Percentiles rank a stretch among this genome's conserved stretches.
Evolutionary conservation across 1,140 invertebrate genomes (phyloP).

Genomic region (Drosophila ironensis): DNA sequence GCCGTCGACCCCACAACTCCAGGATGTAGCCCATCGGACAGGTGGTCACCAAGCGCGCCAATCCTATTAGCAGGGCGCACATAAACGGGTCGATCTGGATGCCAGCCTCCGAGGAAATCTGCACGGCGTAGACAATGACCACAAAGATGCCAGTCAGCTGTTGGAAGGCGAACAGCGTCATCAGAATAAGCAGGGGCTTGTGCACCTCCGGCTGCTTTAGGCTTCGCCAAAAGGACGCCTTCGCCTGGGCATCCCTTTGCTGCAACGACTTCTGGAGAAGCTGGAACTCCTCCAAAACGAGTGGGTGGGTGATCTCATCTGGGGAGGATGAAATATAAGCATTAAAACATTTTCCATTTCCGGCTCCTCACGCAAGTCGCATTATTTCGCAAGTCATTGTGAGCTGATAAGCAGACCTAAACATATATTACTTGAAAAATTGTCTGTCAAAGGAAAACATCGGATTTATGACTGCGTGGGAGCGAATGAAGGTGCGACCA

Average conservation of each 20-base stretch:
- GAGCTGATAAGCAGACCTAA: too few relatives aligned
- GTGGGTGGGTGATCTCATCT: conserved; percentile 76
- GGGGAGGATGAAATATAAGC: not conserved
- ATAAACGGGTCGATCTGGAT: conserved; percentile 84
- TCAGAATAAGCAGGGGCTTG: conserved; percentile 86
- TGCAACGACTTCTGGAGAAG: conserved; percentile 64
- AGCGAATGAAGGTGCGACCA: not conserved
- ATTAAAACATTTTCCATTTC: too few relatives aligned
- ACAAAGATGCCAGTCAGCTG: conserved; percentile 90
- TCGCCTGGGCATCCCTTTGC: conserved; percentile 55
- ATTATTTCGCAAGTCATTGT: not conserved
- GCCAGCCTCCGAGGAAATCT: conserved; percentile 85
- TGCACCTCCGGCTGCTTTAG: conserved; percentile 82
- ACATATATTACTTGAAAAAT: not conserved
- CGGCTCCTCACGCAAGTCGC: too few relatives aligned
- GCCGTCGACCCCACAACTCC: conserved; percentile 84
- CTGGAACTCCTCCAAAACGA: conserved; percentile 75
- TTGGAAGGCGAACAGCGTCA: conserved; percentile 88
- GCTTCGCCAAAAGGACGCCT: conserved; percentile 55
- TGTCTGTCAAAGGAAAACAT: not conserved
- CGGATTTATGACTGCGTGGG: not conserved
- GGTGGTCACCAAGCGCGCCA: conserved; percentile 83
- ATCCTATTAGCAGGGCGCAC: conserved; percentile 84
- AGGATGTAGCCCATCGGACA: conserved; percentile 83
- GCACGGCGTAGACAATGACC: conserved; percentile 88